Conservation (phyloP, 2,888 invertebrate genomes). For the Polyploca ridens region DNA sequence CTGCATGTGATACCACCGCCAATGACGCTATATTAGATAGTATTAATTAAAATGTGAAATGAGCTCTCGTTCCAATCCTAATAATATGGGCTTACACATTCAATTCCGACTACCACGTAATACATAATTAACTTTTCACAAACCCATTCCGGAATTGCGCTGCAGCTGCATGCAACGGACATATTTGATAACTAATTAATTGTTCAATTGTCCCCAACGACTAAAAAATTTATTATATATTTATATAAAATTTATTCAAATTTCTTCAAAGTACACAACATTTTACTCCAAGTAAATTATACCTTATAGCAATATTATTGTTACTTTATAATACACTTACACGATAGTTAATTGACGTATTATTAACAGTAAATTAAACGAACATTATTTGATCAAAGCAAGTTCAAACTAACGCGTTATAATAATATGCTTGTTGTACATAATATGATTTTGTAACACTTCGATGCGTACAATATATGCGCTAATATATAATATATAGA, state of each 20-base stretch:
- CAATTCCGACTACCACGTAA: too few relatives aligned
- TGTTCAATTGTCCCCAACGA: neutral
- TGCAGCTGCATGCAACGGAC: neutral
- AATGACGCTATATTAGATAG: neutral
- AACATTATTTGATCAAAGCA: slow-evolving; percentile 9
- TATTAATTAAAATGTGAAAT: neutral
- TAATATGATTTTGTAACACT: neutral
- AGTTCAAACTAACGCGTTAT: neutral
- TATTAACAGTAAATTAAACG: neutral
- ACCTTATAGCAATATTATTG: too few relatives aligned
- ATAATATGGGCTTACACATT: neutral
- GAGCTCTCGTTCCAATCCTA: too few relatives aligned
- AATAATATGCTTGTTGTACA: neutral
- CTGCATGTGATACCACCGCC: neutral
- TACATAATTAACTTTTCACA: too few relatives aligned
- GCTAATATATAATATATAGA: too few relatives aligned
- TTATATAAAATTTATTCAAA: too few relatives aligned
- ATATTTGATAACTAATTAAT: neutral
- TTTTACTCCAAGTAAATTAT: too few relatives aligned
- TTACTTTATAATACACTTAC: too few relatives aligned
- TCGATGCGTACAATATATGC: neutral
- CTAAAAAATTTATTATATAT: too few relatives aligned
- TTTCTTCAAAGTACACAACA: neutral
- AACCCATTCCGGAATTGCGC: neutral
- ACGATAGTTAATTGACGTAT: neutral